Evolutionary conservation across 2,888 invertebrate genomes (phyloP).

Genomic region (Marasmarcha lunaedactyla): DNA sequence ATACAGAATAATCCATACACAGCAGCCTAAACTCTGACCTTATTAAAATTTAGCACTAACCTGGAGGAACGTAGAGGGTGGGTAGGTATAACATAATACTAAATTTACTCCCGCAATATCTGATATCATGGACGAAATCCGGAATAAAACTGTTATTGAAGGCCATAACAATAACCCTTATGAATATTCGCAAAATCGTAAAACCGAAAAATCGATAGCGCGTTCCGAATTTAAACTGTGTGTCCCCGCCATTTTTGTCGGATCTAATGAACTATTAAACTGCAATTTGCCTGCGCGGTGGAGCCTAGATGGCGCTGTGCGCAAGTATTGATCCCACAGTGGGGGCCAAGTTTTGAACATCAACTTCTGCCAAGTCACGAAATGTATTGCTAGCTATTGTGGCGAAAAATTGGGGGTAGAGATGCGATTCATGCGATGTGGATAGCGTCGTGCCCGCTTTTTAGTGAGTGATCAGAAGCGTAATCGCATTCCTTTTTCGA

Average conservation of each 20-base stretch:
- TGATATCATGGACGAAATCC: no score
- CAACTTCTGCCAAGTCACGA: constrained; percentile 67
- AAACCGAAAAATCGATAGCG: constrained; percentile 53
- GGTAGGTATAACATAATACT: no score
- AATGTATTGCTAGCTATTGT: constrained; percentile 67
- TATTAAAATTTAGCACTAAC: no score
- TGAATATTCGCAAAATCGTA: constrained; percentile 6
- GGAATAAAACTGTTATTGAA: no score
- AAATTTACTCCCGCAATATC: no score
- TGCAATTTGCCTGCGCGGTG: constrained; percentile 68
- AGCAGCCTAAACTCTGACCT: no score
- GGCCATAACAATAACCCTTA: no score
- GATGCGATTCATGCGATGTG: constrained; percentile 27
- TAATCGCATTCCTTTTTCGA: not conserved
- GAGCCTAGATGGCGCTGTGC: constrained; percentile 60
- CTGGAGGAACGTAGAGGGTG: no score
- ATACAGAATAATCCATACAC: no score
- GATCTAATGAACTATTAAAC: constrained; percentile 71
- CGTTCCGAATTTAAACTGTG: constrained; percentile 64
- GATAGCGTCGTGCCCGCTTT: constrained; percentile 26
- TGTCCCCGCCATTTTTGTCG: constrained; percentile 65
- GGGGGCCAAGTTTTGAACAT: constrained; percentile 52
- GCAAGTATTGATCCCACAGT: constrained; percentile 62
- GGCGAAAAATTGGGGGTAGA: constrained; percentile 63
- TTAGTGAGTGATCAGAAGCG: constrained; percentile 9